Base-by-base conservation (phyloP, 2,113 vertebrate species). In the Sinocyclocheilus anophthalmus region DNA sequence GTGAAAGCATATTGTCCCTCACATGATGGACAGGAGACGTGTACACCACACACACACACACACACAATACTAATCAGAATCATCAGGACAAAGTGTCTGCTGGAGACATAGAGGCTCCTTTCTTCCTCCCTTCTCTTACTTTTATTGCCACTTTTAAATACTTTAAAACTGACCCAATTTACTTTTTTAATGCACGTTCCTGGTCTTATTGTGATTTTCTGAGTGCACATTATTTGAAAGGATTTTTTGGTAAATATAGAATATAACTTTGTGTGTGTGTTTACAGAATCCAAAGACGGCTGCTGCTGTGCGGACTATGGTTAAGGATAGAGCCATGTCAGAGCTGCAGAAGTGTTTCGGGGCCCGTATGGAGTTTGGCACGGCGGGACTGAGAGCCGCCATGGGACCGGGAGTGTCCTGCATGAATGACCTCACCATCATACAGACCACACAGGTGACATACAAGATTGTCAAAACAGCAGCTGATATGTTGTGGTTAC, bases 401-500 rank as follows among this genome's bases (percentile, higher is more conserved):
- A 99, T 99, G 98, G 98, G 97, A 16, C 92, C 97, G 0, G 98
- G 98, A 20, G 92, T 95, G 76, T 96, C 98, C 84, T 94, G 88
- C 48, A 98, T 99, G 97, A 99, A 99, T 61, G 97, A 99, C 89
- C 93, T 99, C 75, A 99, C 98, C 76, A 96, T 99, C 90, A 99
- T 99, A 88, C 98, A 99, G 93, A 99, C 98, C 55, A 99, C 98
- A 22, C 95, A 95, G 93, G 94, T 95, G 9, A 73, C 16, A 16
- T 45, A 59, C 53, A 16, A 55, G 53, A 55, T 18, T 18, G 57
- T 61, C 57, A 61, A 59, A 61, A n/a, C 57, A 10, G 57, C 22
- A 61, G 53, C 57, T 61, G 57, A 61, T 61, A 61, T 22, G 57
- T n/a, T 61, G n/a, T 59, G 20, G 20, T 59, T 59, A 22, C 0